Base-by-base conservation (phyloP, 1,140 invertebrate species). In the Holcopasites calliopsidis region DNA sequence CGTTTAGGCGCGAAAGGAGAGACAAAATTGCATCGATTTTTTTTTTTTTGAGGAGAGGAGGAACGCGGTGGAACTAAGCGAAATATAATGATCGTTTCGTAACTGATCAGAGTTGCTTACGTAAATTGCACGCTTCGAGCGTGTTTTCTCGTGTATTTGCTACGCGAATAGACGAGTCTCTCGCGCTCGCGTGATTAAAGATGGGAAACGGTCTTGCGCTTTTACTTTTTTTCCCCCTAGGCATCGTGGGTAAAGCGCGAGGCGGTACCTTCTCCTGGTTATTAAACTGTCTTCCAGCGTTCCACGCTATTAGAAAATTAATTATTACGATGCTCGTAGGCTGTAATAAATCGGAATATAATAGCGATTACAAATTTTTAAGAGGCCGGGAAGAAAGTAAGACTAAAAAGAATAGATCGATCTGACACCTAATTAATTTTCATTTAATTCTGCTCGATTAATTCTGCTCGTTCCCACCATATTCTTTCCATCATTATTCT, bases 71-170 rank as follows among this genome's bases (percentile, higher is more conserved):
- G 33, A 50, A 21, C 44, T 28, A 57, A 71, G 68, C 47, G 47
- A 72, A 42, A 61, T 50, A 62, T 72, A 65, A 64, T 57, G 52
- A 11, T 11, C 18, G 52, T 69, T 69, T 57, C 49, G 66, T 57
- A 69, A 69, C 52, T 42, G 50, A 10, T 10, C 50, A 52, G 1
- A 26, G 35, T 3, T 42, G 10, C 44, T 38, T 38, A 61, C 35
- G 49, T 79, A 77, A 79, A 57, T n/a, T n/a, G n/a, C n/a, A n/a
- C n/a, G 47, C 11, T 16, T 21, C 8, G 47, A 52, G 2, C 16
- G 52, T 10, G 4, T 5, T 3, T 16, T 31, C 16, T 58, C 57
- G 31, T n/a, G n/a, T n/a, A n/a, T n/a, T 16, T 28, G 11, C 8
- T n/a, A 57, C 55, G 16, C 55, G n/a, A 57, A 16, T 21, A 11